A percentile compares a stretch with the other conserved stretches of the same genome.
These are phyloP conservation scores for Epistrophe grossulariae DNA, from an alignment of 2,888 invertebrate genomes.

Conservation along the genomic window DNA sequence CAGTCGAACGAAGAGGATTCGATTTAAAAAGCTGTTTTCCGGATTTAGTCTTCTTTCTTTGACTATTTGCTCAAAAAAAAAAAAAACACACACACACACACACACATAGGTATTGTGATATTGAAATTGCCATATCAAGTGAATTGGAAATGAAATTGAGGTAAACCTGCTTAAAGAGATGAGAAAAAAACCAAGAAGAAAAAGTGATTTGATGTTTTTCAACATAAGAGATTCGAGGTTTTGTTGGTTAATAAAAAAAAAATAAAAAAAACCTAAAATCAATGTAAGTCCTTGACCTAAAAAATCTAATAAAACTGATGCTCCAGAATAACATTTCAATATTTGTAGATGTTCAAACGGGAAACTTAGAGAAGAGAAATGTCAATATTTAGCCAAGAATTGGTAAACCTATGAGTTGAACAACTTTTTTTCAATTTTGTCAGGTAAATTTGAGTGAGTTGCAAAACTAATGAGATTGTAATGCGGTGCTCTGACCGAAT, in stretches of 20 bases:
- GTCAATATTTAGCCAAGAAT: conserved; percentile 3
- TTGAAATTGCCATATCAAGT: conserved; percentile 47
- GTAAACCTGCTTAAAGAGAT: conserved; percentile 42
- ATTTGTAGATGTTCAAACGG: conserved; percentile 16
- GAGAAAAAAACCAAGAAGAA: conserved; percentile 5
- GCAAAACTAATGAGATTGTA: neutral
- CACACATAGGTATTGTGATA: conserved; percentile 6
- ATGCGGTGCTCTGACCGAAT: neutral
- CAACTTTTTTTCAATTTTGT: neutral
- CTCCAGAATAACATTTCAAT: conserved; percentile 16
- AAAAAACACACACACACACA: neutral
- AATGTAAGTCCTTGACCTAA: conserved; percentile 51
- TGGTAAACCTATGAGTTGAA: neutral
- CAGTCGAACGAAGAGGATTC: conserved; percentile 3
- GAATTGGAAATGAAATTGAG: conserved; percentile 67
- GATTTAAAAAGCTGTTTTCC: conserved; percentile 2
- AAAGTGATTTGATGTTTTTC: neutral
- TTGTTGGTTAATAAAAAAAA: conserved; percentile 34
- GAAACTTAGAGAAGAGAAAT: neutral
- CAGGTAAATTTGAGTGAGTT: neutral
- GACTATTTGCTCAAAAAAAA: neutral
- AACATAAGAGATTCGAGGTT: conserved; percentile 20
- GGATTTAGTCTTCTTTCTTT: conserved; percentile 19
- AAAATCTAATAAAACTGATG: conserved; percentile 12
- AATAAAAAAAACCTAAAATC: conserved; percentile 11